phyloP scores from a whole-genome alignment of 2,113 vertebrate genomes.

The human region GRCh38 chr9:30143001-30143500 shows the following conservation, averaged over 20 bases:
- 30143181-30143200: neutral
- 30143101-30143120: too few relatives aligned
- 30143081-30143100: too few relatives aligned
- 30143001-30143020: too few relatives aligned
- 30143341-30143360: neutral
- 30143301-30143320: neutral
- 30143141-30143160: neutral
- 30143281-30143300: neutral
- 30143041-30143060: too few relatives aligned
- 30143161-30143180: neutral
- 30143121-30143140: too few relatives aligned
- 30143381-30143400: neutral
- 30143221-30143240: neutral
- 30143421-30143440: neutral
- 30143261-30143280: neutral
- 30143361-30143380: neutral
- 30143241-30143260: neutral
- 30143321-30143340: neutral
- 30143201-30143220: neutral
- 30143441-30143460: neutral
- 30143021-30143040: too few relatives aligned
- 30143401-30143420: neutral
- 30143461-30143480: neutral
- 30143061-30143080: too few relatives aligned
- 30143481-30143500: neutral